Percentiles rank a stretch among this genome's conserved stretches.
Conservation (phyloP, 2,113 vertebrate species). For the Benitochromis conjunctus region DNA sequence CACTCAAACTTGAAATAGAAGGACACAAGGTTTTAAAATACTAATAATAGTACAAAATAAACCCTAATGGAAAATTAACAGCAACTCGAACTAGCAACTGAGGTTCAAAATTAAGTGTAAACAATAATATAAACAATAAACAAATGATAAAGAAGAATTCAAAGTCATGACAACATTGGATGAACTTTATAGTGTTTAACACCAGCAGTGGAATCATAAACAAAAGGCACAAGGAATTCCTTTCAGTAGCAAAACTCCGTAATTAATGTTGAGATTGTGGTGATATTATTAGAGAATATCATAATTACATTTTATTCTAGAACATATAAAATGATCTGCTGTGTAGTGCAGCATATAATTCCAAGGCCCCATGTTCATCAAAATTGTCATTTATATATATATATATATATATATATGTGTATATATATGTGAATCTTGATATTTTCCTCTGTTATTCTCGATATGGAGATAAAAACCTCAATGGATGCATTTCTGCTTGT, state of each 20-base stretch:
- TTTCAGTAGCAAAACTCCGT: neutral
- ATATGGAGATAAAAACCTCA: conserved; percentile 7
- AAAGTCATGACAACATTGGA: neutral
- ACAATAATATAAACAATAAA: neutral
- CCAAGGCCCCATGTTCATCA: neutral
- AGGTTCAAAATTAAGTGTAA: neutral
- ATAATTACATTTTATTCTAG: neutral
- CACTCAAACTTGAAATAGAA: neutral
- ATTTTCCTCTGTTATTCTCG: conserved; percentile 11
- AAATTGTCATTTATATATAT: neutral
- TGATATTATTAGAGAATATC: neutral
- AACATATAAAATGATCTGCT: neutral
- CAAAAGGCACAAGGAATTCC: neutral
- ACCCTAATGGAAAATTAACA: neutral
- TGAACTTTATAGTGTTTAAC: neutral
- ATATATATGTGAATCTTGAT: neutral
- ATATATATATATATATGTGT: neutral
- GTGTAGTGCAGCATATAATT: neutral
- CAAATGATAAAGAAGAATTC: neutral
- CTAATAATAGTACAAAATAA: neutral
- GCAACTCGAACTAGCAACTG: neutral
- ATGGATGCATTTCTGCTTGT: neutral
- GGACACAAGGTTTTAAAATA: neutral
- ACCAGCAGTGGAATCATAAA: neutral
- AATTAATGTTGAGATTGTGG: neutral